These are phyloP conservation scores for Lapara coniferarum DNA, from an alignment of 2,888 invertebrate species.

Conservation along the genomic window DNA sequence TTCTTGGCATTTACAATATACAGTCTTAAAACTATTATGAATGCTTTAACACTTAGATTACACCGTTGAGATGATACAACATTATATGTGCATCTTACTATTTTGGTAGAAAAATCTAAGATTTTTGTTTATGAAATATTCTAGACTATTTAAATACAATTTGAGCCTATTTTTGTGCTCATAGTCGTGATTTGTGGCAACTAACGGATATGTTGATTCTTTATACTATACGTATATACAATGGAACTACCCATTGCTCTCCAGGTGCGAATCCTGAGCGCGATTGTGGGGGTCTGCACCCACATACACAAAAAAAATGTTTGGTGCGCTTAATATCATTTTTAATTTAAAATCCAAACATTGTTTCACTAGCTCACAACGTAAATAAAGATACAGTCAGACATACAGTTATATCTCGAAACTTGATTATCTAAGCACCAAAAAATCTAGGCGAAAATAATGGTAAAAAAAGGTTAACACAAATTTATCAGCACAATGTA, in stretches of 20 bases:
- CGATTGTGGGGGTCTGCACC: slow-evolving; percentile 1
- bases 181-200: slow-evolving; percentile 59
- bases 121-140: slow-evolving; percentile 55
- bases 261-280: slow-evolving; percentile 30
- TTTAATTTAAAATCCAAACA: background rate
- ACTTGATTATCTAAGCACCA: slow-evolving; percentile 8
- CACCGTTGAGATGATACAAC: slow-evolving; percentile 43
- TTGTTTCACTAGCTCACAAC: background rate
- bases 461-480: background rate
- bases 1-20: slow-evolving; percentile 54
- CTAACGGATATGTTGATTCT: slow-evolving; percentile 78
- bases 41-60: slow-evolving; percentile 54
- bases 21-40: slow-evolving; percentile 54
- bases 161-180: slow-evolving; percentile 80
- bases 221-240: slow-evolving; percentile 53
- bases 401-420: background rate
- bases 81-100: slow-evolving; percentile 50
- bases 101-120: slow-evolving; percentile 35
- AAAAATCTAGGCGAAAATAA: slow-evolving; percentile 16
- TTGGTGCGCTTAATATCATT: background rate
- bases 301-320: background rate
- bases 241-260: slow-evolving; percentile 29
- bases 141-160: slow-evolving; percentile 59
- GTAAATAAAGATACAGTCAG: slow-evolving; percentile 11
- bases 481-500: slow-evolving; percentile 15